phyloP scores from a whole-genome alignment of 2,888 invertebrate species.

The Platerodrilus igneus region DNA sequence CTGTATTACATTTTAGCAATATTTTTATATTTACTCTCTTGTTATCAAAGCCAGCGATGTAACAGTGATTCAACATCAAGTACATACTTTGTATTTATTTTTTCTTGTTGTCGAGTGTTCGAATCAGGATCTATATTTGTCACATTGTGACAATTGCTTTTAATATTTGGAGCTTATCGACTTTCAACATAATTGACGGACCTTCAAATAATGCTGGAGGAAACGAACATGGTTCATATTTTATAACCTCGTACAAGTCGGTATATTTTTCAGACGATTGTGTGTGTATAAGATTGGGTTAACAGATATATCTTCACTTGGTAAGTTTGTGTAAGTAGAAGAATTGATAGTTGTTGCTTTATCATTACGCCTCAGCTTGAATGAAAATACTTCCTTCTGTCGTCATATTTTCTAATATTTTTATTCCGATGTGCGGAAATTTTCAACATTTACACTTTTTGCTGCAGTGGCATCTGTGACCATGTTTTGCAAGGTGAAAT shows the following conservation, averaged over 20 bases:
- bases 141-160: too few relatives aligned
- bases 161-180: slow-evolving; percentile 2
- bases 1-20: too few relatives aligned
- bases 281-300: slow-evolving; percentile 1
- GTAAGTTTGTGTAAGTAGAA: too few relatives aligned
- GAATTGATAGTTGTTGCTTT: slow-evolving; percentile 8
- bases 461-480: slow-evolving; percentile 1
- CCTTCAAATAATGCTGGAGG: slow-evolving; percentile 6
- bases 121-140: too few relatives aligned
- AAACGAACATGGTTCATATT: slow-evolving; percentile 7
- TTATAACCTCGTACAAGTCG: slow-evolving; percentile 2
- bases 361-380: slow-evolving; percentile 2
- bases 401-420: slow-evolving; percentile 1
- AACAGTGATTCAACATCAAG: too few relatives aligned
- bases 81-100: too few relatives aligned
- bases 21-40: too few relatives aligned
- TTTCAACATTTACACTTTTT: too few relatives aligned
- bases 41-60: too few relatives aligned
- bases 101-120: too few relatives aligned
- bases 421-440: too few relatives aligned
- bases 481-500: slow-evolving; percentile 6
- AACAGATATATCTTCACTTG: slow-evolving; percentile 1
- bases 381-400: slow-evolving; percentile 1
- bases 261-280: neutral
- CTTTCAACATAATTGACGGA: slow-evolving; percentile 6